Percentiles rank a stretch among this genome's conserved stretches.
Evolutionary conservation across 2,113 vertebrate genomes (phyloP).

Genomic region (Odocoileus hemionus): DNA sequence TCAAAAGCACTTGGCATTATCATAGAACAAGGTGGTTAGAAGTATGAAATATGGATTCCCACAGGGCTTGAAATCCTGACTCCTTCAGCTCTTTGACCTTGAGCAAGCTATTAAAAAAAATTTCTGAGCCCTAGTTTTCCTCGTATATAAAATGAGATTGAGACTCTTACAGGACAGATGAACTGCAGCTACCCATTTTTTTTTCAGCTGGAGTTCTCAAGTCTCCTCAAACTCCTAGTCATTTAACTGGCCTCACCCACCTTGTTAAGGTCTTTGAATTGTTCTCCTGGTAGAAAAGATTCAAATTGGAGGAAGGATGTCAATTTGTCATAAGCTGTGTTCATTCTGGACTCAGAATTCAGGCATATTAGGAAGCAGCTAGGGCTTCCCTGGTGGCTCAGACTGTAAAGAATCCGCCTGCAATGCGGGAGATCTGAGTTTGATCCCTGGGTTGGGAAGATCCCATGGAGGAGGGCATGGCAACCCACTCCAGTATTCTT

Average conservation of each 20-base stretch:
- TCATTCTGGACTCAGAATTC: neutral
- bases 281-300: neutral
- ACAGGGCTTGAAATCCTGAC: neutral
- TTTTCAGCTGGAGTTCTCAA: neutral
- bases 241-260: neutral
- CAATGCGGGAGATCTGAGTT: neutral
- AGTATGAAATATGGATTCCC: constrained; percentile 1
- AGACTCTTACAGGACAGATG: neutral
- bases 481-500: neutral
- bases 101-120: neutral
- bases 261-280: neutral
- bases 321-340: neutral
- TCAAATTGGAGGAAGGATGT: neutral
- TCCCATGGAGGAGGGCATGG: neutral
- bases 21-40: neutral
- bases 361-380: neutral
- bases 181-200: neutral
- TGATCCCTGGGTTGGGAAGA: neutral
- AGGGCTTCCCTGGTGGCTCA: neutral
- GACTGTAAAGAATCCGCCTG: neutral
- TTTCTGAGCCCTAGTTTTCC: neutral
- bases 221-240: neutral
- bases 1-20: neutral
- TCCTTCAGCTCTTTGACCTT: neutral
- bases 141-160: constrained; percentile 7